These are phyloP conservation scores for Stigmatopora nigra DNA, from an alignment of 2,113 vertebrate species.

Conservation along the genomic window DNA sequence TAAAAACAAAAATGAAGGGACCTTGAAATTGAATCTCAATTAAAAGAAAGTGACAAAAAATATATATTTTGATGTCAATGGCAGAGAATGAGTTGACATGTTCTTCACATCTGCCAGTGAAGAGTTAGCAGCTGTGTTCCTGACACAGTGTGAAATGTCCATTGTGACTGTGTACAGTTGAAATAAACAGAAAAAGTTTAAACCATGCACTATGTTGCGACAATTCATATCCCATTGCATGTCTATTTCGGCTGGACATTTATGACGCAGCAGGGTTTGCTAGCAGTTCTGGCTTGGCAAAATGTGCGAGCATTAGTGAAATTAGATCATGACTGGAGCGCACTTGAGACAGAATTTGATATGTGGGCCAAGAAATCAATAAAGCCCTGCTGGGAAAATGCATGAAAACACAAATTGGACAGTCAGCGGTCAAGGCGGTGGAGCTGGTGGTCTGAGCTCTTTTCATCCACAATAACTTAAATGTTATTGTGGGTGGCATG, in stretches of 20 bases:
- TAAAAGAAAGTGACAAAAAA: no score
- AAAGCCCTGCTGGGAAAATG: constrained; percentile 21
- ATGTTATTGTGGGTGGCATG: constrained; percentile 6
- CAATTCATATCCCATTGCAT: not conserved
- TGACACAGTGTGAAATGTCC: not conserved
- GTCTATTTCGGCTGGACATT: constrained; percentile 18
- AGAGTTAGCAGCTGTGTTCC: not conserved
- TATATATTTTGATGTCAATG: no score
- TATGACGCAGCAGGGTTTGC: constrained; percentile 9
- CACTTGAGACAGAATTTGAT: constrained; percentile 47
- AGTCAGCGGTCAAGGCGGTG: constrained; percentile 15
- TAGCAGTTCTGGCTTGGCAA: constrained; percentile 12
- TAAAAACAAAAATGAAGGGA: no score
- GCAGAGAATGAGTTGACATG: no score
- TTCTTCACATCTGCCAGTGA: no score
- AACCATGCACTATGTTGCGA: not conserved
- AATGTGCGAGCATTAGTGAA: constrained; percentile 46
- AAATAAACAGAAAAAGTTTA: not conserved
- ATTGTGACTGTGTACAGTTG: not conserved
- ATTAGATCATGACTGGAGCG: constrained; percentile 37
- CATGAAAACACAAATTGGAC: constrained; percentile 25
- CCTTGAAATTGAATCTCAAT: no score
- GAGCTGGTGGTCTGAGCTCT: constrained; percentile 1
- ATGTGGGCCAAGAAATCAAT: constrained; percentile 55
- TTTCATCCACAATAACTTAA: constrained; percentile 14